Percentiles rank a stretch among this genome's conserved stretches.
These are phyloP conservation scores for Crenuchus spilurus DNA, from an alignment of 2,797 vertebrate species.

Conservation along the genomic window DNA sequence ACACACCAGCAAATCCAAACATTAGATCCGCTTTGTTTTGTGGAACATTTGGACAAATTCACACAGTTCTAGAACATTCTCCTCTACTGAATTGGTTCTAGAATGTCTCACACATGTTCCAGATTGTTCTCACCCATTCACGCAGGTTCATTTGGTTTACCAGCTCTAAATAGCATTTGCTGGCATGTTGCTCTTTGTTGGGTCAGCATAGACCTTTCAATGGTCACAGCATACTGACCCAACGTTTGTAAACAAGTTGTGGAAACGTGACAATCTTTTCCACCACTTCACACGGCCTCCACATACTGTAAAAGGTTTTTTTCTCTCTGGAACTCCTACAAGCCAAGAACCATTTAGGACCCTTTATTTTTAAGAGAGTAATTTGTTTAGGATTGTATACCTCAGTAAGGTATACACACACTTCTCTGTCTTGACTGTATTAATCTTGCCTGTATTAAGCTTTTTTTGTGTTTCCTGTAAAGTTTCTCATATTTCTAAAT, in stretches of 20 bases:
- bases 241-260: background rate
- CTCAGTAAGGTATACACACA: background rate
- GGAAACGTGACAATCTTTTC: background rate
- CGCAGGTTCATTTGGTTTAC: background rate
- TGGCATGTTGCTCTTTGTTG: background rate
- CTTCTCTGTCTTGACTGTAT: conserved; percentile 3
- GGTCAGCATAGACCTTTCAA: background rate
- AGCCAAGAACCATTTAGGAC: background rate
- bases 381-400: conserved; percentile 24
- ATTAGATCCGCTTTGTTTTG: too few relatives aligned
- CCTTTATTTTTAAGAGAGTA: background rate
- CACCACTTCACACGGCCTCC: background rate
- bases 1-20: background rate
- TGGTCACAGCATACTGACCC: too few relatives aligned
- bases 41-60: too few relatives aligned
- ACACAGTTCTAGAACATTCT: background rate
- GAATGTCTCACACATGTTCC: background rate
- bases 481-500: conserved; percentile 35
- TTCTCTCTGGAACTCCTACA: background rate
- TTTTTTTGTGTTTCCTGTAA: conserved; percentile 19
- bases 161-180: background rate
- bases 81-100: too few relatives aligned
- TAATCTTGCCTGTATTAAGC: background rate
- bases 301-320: background rate
- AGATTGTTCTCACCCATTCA: background rate